A percentile compares a stretch with the other conserved stretches of the same genome.
phyloP scores from a whole-genome alignment of 2,888 invertebrate genomes.

The Nipponacmea schrenckii region DNA sequence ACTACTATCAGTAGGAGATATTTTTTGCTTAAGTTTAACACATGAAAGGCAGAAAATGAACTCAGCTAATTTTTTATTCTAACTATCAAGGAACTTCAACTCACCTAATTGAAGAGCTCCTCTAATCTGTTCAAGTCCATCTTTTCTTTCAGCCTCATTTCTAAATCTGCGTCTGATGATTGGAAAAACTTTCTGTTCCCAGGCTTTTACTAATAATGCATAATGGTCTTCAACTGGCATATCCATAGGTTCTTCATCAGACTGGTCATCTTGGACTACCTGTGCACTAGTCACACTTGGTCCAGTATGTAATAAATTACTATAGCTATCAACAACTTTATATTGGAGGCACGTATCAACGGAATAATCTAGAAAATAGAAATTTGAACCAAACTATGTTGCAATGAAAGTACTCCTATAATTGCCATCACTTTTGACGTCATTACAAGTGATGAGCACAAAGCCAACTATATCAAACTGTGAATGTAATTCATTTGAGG shows the following conservation, averaged over 20 bases:
- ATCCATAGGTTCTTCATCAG: conserved; percentile 62
- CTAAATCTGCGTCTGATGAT: conserved; percentile 66
- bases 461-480: conserved; percentile 14
- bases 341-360: conserved; percentile 56
- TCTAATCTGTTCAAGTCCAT: conserved; percentile 68
- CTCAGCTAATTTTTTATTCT: not conserved
- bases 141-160: conserved; percentile 68
- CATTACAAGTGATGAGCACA: not conserved
- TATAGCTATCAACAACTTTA: conserved; percentile 60
- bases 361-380: conserved; percentile 57
- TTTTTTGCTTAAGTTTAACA: too few relatives aligned
- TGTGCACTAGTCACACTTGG: conserved; percentile 47
- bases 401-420: too few relatives aligned
- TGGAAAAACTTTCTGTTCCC: conserved; percentile 68
- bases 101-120: conserved; percentile 67
- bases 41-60: not conserved
- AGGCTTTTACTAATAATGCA: conserved; percentile 66
- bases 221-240: conserved; percentile 63
- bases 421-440: too few relatives aligned
- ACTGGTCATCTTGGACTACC: conserved; percentile 54
- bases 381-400: too few relatives aligned
- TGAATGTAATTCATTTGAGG: too few relatives aligned
- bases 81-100: not conserved
- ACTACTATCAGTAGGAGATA: too few relatives aligned
- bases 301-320: conserved; percentile 59